A percentile compares a stretch with the other conserved stretches of the same genome.
phyloP scores from a whole-genome alignment of 2,888 invertebrate species.

The Globia sparganii region DNA sequence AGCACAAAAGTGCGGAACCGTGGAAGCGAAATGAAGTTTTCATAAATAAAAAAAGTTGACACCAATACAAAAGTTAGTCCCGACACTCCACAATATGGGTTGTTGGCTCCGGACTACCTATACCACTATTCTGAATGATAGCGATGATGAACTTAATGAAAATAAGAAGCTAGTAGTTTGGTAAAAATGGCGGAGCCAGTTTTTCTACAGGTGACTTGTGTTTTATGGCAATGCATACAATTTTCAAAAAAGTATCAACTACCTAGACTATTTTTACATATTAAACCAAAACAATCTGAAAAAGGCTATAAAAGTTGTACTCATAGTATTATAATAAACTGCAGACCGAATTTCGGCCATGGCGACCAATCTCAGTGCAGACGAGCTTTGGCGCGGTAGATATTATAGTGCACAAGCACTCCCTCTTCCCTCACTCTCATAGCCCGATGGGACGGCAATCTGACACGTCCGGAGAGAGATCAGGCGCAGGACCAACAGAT shows the following conservation, averaged over 20 bases:
- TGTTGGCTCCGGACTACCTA: constrained; percentile 54
- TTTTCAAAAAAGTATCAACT: not conserved
- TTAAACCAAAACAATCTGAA: not conserved
- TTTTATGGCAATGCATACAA: not conserved
- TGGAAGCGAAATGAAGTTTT: constrained; percentile 37
- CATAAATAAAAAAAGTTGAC: constrained; percentile 53
- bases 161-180: not conserved
- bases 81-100: constrained; percentile 54
- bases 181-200: too few species aligned
- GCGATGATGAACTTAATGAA: not conserved
- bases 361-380: too few species aligned
- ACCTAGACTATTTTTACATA: not conserved
- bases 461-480: too few species aligned
- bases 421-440: too few species aligned
- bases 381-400: too few species aligned
- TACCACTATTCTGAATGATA: constrained; percentile 55
- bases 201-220: not conserved
- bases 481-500: too few species aligned
- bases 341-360: too few species aligned
- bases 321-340: too few species aligned
- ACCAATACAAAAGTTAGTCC: constrained; percentile 60
- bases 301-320: not conserved
- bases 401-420: too few species aligned
- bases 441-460: too few species aligned
- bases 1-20: constrained; percentile 23